phyloP scores from a whole-genome alignment of 64 coral and sea anemone genomes.

The Actinia equina region DNA sequence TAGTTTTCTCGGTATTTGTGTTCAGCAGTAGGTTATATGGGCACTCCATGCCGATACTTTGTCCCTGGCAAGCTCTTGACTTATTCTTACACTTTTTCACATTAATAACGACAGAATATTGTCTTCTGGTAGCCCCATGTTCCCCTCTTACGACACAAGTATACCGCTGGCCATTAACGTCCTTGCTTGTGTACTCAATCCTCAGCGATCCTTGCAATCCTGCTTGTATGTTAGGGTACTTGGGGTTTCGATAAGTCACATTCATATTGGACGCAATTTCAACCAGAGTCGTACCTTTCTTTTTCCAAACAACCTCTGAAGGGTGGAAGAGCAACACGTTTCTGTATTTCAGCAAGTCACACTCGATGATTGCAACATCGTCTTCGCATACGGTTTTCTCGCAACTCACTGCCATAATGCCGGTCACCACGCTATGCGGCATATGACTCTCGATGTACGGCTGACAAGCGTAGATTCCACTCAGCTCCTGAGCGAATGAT shows the following conservation, averaged over 20 bases:
- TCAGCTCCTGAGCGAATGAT: not conserved
- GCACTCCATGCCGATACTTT: not conserved
- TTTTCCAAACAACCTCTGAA: not conserved
- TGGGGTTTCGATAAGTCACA: not conserved
- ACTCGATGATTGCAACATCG: not conserved
- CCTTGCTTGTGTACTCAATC: not conserved
- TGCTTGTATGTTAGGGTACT: not conserved
- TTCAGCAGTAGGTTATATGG: not conserved
- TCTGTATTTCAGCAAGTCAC: not conserved
- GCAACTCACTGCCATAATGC: not conserved
- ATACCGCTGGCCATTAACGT: not conserved
- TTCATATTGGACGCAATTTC: not conserved
- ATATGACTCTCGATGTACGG: not conserved
- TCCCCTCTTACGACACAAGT: not conserved
- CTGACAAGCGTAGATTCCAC: not conserved
- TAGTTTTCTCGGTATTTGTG: not conserved
- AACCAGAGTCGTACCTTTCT: not conserved
- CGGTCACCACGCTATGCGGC: not conserved
- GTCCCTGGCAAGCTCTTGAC: not conserved
- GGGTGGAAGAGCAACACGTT: rapidly evolving
- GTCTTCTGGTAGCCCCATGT: not conserved
- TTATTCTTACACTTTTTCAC: not conserved
- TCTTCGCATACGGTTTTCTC: not conserved
- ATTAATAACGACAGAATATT: not conserved
- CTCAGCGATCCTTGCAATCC: not conserved